Percentiles rank a stretch among this genome's conserved stretches.
Conservation (phyloP, 2,888 invertebrate genomes). For the Patella ulyssiponensis region DNA sequence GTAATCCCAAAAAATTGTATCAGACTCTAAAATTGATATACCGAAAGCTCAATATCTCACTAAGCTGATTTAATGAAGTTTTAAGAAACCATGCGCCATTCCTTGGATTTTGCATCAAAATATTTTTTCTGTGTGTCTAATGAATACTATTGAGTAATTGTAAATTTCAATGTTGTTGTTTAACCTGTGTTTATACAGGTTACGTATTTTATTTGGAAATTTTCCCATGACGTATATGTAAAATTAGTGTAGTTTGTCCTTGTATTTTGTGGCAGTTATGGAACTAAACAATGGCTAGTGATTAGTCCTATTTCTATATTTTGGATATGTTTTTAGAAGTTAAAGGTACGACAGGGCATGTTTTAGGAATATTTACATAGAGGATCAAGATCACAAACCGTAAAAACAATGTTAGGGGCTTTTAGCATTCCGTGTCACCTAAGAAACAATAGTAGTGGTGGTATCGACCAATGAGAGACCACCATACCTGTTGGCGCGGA, state of each 20-base stretch:
- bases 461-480: constrained; percentile 2
- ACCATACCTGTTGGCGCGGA: neutral
- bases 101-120: too few species aligned
- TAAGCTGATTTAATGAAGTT: too few species aligned
- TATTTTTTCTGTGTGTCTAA: too few species aligned
- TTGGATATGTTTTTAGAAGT: neutral
- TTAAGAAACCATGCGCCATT: too few species aligned
- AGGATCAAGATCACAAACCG: neutral
- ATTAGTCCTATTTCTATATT: neutral
- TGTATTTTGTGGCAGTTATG: neutral
- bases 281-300: neutral
- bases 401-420: neutral
- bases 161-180: neutral
- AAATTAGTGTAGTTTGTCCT: too few species aligned
- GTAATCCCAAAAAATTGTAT: too few species aligned
- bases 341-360: neutral
- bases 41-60: too few species aligned
- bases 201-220: too few species aligned
- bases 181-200: too few species aligned
- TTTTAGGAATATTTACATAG: constrained; percentile 10
- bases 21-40: too few species aligned
- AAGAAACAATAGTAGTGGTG: neutral
- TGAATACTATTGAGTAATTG: neutral
- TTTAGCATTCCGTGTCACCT: constrained; percentile 8
- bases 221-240: too few species aligned